Conservation (phyloP, 2,888 invertebrate species). For the Hypomecis punctinalis region DNA sequence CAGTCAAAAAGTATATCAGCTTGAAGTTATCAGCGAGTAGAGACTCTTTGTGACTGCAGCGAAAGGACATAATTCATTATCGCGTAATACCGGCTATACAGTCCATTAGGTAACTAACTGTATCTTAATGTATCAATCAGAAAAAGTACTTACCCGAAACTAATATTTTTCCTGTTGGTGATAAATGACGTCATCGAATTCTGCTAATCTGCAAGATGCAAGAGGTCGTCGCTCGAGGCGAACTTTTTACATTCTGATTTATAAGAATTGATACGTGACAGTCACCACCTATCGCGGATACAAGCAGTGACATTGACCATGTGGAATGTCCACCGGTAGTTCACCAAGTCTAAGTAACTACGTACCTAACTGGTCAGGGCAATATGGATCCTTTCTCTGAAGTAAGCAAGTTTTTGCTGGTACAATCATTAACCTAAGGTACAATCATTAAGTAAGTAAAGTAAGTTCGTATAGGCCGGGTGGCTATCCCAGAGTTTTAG, state of each 20-base stretch:
- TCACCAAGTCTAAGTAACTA: background rate
- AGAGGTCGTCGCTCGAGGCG: constrained; percentile 26
- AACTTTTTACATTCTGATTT: background rate
- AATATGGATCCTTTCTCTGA: background rate
- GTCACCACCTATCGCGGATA: constrained; percentile 15
- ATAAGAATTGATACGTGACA: constrained; percentile 19
- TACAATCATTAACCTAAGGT: too few species aligned
- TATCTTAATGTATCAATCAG: background rate
- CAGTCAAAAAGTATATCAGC: too few species aligned
- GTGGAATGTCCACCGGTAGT: constrained; percentile 6
- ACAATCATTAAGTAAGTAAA: too few species aligned
- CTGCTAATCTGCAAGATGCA: constrained; percentile 18
- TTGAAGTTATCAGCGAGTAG: too few species aligned
- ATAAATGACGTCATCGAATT: constrained; percentile 22
- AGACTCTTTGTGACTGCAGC: too few species aligned
- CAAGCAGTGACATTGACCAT: constrained; percentile 9
- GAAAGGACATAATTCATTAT: background rate
- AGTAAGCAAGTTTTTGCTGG: too few species aligned
- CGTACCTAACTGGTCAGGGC: background rate
- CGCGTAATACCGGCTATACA: background rate
- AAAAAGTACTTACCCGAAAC: constrained; percentile 10
- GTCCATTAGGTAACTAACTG: background rate
- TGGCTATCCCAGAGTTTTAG: too few species aligned
- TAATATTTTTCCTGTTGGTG: constrained; percentile 18
- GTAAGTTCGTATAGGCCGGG: too few species aligned